phyloP scores from a whole-genome alignment of 2,797 vertebrate genomes.

The Sus cebifrons region DNA sequence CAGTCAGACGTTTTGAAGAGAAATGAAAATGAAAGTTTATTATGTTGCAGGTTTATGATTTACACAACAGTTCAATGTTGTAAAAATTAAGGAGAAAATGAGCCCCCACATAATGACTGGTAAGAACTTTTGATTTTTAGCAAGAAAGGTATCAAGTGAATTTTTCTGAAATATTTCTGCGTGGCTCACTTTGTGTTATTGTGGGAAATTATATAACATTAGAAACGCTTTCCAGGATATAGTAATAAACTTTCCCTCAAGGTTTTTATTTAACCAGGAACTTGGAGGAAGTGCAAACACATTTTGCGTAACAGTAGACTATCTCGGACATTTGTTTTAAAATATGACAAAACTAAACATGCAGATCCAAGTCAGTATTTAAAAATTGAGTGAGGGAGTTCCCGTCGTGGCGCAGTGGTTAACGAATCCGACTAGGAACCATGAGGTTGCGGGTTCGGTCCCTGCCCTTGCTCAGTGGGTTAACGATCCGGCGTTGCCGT shows the following conservation, averaged over 20 bases:
- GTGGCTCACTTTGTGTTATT: background rate
- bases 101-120: background rate
- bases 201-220: background rate
- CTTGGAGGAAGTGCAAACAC: background rate
- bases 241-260: background rate
- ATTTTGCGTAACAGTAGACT: background rate
- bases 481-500: too few species aligned
- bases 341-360: constrained; percentile 3
- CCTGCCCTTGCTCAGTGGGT: too few species aligned
- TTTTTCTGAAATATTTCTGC: constrained; percentile 49
- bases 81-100: constrained; percentile 16
- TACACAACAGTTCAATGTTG: background rate
- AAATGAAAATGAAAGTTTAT: background rate
- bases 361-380: background rate
- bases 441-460: too few species aligned
- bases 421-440: too few species aligned
- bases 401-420: too few species aligned
- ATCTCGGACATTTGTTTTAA: background rate
- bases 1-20: background rate
- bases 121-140: background rate
- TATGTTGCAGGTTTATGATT: background rate
- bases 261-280: constrained; percentile 45
- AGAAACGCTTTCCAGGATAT: background rate
- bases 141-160: background rate
- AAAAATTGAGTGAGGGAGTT: constrained; percentile 47